Conservation (phyloP, 2,888 invertebrate species). For the Schizaphis graminum region DNA sequence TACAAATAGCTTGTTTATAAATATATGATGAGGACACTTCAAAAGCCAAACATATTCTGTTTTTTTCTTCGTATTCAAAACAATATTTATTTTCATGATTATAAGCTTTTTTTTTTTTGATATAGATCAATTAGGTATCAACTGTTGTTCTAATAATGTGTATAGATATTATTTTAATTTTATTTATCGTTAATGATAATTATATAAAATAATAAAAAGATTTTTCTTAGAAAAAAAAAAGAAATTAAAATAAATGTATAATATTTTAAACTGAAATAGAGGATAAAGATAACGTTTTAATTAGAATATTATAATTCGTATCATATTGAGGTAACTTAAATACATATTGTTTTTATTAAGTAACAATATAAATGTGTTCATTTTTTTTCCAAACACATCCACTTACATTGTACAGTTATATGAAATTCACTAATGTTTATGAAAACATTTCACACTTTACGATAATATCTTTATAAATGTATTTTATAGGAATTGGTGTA, state of each 20-base stretch:
- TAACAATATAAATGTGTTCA: background rate
- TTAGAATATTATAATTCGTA: background rate
- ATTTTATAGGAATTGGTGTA: slow-evolving; percentile 21
- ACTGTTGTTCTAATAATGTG: background rate
- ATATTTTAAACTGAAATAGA: background rate
- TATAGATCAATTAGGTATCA: background rate
- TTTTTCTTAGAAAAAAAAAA: background rate
- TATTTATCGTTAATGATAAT: background rate
- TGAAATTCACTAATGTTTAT: background rate
- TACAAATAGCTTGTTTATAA: background rate
- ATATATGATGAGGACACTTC: background rate
- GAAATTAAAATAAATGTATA: background rate
- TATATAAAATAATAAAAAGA: background rate
- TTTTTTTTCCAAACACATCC: background rate
- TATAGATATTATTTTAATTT: background rate
- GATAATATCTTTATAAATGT: slow-evolving; percentile 19
- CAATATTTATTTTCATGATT: background rate
- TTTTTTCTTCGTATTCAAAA: background rate
- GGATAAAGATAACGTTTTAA: background rate
- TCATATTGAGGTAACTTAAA: background rate
- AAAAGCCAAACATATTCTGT: background rate
- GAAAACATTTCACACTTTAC: slow-evolving; percentile 1
- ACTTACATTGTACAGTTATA: background rate
- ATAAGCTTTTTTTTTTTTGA: background rate
- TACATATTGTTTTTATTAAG: background rate